phyloP scores from a whole-genome alignment of 2,888 invertebrate genomes.

The Drosophila demipolita region DNA sequence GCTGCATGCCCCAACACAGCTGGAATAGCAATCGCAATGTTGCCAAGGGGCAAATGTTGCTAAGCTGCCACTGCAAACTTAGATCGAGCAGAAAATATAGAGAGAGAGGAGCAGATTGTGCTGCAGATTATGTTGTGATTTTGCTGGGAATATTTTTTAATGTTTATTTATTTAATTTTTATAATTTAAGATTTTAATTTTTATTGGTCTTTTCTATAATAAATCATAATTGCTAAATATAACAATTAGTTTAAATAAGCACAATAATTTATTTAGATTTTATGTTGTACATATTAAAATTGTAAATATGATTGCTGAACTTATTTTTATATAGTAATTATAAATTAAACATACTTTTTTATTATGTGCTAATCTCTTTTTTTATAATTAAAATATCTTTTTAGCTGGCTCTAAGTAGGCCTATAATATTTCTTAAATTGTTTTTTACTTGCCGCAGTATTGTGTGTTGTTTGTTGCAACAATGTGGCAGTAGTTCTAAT shows the following conservation, averaged over 20 bases:
- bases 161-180: too few relatives aligned
- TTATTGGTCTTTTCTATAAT: too few relatives aligned
- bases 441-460: not conserved
- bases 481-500: not conserved
- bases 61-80: conserved; percentile 36
- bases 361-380: not conserved
- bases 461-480: not conserved
- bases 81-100: not conserved
- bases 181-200: too few relatives aligned
- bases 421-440: not conserved
- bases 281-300: too few relatives aligned
- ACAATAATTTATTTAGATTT: too few relatives aligned
- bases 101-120: not conserved
- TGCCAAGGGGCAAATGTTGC: conserved; percentile 52
- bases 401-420: not conserved
- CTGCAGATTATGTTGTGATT: not conserved
- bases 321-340: not conserved
- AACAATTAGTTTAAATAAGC: too few relatives aligned
- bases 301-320: not conserved
- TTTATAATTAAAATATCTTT: not conserved
- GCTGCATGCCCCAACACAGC: conserved; percentile 6
- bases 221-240: too few relatives aligned
- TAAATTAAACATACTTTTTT: not conserved
- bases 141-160: not conserved
- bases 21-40: conserved; percentile 28